These are phyloP conservation scores for Drosophila paulistorum DNA, from an alignment of 1,140 invertebrate genomes.

Conservation along the genomic window DNA sequence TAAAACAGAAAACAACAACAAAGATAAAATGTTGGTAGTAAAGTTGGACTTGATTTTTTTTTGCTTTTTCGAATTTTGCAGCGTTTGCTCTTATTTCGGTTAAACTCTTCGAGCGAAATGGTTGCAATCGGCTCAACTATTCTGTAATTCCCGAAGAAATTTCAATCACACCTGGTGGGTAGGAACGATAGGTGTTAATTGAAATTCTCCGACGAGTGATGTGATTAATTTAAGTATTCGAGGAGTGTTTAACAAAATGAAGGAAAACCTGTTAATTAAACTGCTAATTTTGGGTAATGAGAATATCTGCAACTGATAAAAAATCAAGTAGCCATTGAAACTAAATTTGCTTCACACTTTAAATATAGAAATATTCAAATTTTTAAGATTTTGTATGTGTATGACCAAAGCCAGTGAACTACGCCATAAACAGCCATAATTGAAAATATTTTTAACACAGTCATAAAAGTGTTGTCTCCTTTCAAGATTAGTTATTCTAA, in stretches of 20 bases:
- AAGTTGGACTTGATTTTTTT: slow-evolving; percentile 37
- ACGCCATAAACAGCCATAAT: too few relatives aligned
- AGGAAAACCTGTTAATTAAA: slow-evolving; percentile 29
- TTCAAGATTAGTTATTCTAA: too few relatives aligned
- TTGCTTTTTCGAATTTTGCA: background rate
- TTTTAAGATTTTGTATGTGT: too few relatives aligned
- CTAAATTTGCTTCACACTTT: too few relatives aligned
- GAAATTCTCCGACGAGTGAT: slow-evolving; percentile 27
- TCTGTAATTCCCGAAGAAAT: background rate
- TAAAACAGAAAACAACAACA: slow-evolving; percentile 14
- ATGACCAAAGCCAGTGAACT: too few relatives aligned
- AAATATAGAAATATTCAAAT: too few relatives aligned
- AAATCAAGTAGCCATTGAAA: too few relatives aligned
- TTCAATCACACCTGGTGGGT: slow-evolving; percentile 31
- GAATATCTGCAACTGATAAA: slow-evolving; percentile 12
- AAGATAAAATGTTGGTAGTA: slow-evolving; percentile 31
- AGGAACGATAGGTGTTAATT: slow-evolving; percentile 36
- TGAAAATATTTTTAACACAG: too few relatives aligned
- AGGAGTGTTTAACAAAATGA: slow-evolving; percentile 31
- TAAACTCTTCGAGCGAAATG: slow-evolving; percentile 9
- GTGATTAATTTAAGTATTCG: slow-evolving; percentile 38
- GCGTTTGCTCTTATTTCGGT: slow-evolving; percentile 31
- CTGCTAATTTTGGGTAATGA: slow-evolving; percentile 32
- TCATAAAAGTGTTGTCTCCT: too few relatives aligned
- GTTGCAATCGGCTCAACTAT: background rate